phyloP scores from a whole-genome alignment of 2,888 invertebrate species.

The Philereme transversata region DNA sequence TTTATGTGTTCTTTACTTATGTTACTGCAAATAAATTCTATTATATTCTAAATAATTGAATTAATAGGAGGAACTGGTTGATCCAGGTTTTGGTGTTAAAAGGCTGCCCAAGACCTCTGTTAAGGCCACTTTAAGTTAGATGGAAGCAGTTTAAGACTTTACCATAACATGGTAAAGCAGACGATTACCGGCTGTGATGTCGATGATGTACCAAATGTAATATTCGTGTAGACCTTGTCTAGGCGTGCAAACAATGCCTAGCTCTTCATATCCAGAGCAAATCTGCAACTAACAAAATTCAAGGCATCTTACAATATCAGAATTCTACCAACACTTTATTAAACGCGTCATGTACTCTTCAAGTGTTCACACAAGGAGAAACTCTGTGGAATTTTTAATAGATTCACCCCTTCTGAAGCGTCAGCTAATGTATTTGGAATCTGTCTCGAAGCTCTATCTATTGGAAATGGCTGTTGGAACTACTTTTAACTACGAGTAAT shows the following conservation, averaged over 20 bases:
- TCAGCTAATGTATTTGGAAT: constrained; percentile 82
- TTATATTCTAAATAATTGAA: no score
- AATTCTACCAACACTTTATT: constrained; percentile 60
- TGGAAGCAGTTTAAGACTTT: no score
- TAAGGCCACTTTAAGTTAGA: no score
- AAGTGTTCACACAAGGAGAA: constrained; percentile 41
- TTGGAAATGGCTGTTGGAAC: constrained; percentile 81
- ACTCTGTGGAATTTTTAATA: constrained; percentile 79
- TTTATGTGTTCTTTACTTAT: no score
- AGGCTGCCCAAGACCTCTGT: no score
- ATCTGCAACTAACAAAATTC: background rate
- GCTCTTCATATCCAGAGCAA: constrained; percentile 6
- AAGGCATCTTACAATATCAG: constrained; percentile 27
- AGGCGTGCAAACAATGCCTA: constrained; percentile 2
- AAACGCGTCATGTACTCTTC: constrained; percentile 70
- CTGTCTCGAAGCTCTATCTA: constrained; percentile 79
- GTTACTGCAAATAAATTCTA: no score
- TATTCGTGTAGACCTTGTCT: background rate
- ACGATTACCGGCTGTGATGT: no score
- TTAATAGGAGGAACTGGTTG: no score
- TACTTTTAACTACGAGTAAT: constrained; percentile 81
- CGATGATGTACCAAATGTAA: background rate
- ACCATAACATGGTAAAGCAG: no score
- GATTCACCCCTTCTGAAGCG: constrained; percentile 62
- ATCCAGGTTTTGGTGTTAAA: no score